Evolutionary conservation across 2,888 invertebrate genomes (phyloP).

Genomic region (Cerastoderma edule): DNA sequence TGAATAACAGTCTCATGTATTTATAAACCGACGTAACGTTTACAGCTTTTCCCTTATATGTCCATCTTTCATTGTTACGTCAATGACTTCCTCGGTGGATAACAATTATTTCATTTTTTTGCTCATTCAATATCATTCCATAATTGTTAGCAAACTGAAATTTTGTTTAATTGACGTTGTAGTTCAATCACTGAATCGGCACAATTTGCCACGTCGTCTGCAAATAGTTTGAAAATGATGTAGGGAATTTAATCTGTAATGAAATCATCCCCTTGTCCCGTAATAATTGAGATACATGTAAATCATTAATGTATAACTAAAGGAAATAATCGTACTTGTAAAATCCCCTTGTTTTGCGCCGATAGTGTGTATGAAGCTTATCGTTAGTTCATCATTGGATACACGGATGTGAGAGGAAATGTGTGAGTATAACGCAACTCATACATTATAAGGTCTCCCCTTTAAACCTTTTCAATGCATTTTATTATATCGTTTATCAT

Average conservation of each 20-base stretch:
- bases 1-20: conserved; percentile 3
- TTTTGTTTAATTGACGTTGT: conserved; percentile 5
- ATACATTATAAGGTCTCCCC: background rate
- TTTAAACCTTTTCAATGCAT: background rate
- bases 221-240: background rate
- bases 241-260: conserved; percentile 6
- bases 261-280: conserved; percentile 1
- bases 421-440: background rate
- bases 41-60: background rate
- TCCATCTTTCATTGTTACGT: conserved; percentile 1
- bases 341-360: conserved; percentile 5
- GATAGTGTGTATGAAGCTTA: background rate
- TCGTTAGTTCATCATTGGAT: background rate
- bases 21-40: background rate
- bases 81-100: background rate
- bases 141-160: background rate
- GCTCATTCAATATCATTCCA: background rate
- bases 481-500: background rate
- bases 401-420: background rate
- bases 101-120: no score
- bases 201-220: conserved; percentile 2
- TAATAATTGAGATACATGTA: background rate
- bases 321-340: conserved; percentile 19
- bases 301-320: conserved; percentile 13
- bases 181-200: conserved; percentile 3